These are phyloP conservation scores for Recurvirostra avosetta DNA, from an alignment of 2,113 vertebrate species.

Conservation along the genomic window DNA sequence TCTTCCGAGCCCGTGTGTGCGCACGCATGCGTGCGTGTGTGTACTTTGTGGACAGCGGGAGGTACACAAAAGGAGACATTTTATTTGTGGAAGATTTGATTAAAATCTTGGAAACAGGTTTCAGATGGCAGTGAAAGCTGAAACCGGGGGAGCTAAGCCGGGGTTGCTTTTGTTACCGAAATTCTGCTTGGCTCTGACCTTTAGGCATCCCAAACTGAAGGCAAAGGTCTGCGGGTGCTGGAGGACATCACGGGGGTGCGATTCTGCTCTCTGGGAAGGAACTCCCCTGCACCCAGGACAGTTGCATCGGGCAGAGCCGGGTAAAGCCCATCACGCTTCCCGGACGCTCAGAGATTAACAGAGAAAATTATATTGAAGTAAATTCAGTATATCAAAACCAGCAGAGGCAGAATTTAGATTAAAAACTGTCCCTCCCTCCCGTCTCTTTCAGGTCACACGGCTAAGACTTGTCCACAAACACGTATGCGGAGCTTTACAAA, in stretches of 20 bases:
- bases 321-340: neutral
- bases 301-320: neutral
- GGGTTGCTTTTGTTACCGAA: neutral
- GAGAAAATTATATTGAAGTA: neutral
- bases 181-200: neutral
- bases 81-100: neutral
- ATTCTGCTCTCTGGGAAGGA: neutral
- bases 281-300: neutral
- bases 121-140: slow-evolving; percentile 41
- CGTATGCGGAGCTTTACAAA: neutral
- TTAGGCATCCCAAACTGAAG: neutral
- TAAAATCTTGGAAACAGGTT: slow-evolving; percentile 27
- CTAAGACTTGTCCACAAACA: neutral
- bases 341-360: too few species aligned
- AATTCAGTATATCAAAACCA: neutral
- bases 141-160: neutral
- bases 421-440: rapidly evolving
- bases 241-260: neutral
- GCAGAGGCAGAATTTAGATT: neutral
- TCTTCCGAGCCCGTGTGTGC: neutral
- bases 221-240: rapidly evolving
- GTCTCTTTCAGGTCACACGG: rapidly evolving
- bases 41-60: neutral
- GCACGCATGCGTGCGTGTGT: neutral
- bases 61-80: neutral